These are phyloP conservation scores for Stegana nigrithorax DNA, from an alignment of 2,888 invertebrate genomes.

Conservation along the genomic window DNA sequence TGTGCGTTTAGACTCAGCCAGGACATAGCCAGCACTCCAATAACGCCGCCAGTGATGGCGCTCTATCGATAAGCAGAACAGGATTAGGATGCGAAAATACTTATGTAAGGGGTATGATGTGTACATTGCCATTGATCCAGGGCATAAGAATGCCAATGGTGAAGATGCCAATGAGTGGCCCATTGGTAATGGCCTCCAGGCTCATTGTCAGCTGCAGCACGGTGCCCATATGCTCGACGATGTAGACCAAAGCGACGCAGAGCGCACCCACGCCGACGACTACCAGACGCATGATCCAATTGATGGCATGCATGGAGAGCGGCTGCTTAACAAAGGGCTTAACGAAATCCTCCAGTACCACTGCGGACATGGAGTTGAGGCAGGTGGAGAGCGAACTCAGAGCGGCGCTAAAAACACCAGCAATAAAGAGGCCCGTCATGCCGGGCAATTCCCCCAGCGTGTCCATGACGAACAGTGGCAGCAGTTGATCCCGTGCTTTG, in stretches of 20 bases:
- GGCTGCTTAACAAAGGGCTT: slow-evolving; percentile 73
- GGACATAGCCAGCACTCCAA: slow-evolving; percentile 72
- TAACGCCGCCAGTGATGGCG: slow-evolving; percentile 73
- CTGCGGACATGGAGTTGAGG: slow-evolving; percentile 82
- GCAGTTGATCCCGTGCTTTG: slow-evolving; percentile 79
- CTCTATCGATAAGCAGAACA: slow-evolving; percentile 66
- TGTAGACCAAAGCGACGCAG: slow-evolving; percentile 76
- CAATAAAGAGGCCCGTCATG: slow-evolving; percentile 87
- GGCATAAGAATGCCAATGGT: slow-evolving; percentile 78
- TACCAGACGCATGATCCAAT: slow-evolving; percentile 77
- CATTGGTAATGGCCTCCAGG: slow-evolving; percentile 78
- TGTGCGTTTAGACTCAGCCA: slow-evolving; percentile 76
- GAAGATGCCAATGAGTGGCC: slow-evolving; percentile 76
- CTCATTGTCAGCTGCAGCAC: slow-evolving; percentile 77
- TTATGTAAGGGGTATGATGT: neutral
- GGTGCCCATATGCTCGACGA: slow-evolving; percentile 83
- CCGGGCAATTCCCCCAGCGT: slow-evolving; percentile 81
- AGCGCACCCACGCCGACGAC: slow-evolving; percentile 78
- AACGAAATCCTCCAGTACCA: slow-evolving; percentile 79
- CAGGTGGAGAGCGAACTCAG: slow-evolving; percentile 84
- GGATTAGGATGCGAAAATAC: neutral
- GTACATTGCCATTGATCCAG: slow-evolving; percentile 75
- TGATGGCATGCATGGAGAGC: slow-evolving; percentile 71
- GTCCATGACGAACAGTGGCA: slow-evolving; percentile 90
- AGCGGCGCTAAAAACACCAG: slow-evolving; percentile 91